Conservation (phyloP, 2,113 vertebrate genomes). For the Macrotus californicus region DNA sequence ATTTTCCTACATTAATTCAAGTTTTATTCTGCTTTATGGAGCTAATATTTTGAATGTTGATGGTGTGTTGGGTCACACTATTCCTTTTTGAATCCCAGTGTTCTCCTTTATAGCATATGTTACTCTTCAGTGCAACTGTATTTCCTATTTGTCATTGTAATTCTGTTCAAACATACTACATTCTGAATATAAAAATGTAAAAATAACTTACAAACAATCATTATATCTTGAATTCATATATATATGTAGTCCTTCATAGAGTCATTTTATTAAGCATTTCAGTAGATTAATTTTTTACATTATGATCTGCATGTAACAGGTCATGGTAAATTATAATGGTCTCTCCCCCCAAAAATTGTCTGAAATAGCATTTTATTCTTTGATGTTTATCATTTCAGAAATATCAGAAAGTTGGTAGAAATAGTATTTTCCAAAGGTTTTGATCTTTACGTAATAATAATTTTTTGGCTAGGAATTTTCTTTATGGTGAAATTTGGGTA, state of each 20-base stretch:
- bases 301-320: neutral
- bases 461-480: neutral
- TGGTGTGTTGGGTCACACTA: neutral
- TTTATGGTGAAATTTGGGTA: conserved; percentile 2
- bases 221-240: neutral
- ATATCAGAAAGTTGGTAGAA: conserved; percentile 9
- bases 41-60: neutral
- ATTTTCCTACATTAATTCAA: neutral
- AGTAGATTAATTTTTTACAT: neutral
- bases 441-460: neutral
- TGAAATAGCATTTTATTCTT: conserved; percentile 20
- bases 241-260: neutral
- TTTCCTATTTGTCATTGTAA: neutral
- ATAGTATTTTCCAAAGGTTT: conserved; percentile 3
- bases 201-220: neutral
- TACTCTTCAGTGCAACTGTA: neutral
- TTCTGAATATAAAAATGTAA: conserved; percentile 8
- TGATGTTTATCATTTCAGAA: neutral
- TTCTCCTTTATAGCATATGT: neutral
- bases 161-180: neutral
- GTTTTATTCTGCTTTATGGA: conserved; percentile 1
- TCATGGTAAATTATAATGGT: neutral
- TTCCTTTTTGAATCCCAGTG: neutral
- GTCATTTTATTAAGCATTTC: neutral
- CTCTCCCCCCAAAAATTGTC: neutral